Evolutionary conservation across 2,797 vertebrate genomes (phyloP), one percentile per base, ranked within the genome.

Genomic region (Odontamblyopus rebecca): DNA sequence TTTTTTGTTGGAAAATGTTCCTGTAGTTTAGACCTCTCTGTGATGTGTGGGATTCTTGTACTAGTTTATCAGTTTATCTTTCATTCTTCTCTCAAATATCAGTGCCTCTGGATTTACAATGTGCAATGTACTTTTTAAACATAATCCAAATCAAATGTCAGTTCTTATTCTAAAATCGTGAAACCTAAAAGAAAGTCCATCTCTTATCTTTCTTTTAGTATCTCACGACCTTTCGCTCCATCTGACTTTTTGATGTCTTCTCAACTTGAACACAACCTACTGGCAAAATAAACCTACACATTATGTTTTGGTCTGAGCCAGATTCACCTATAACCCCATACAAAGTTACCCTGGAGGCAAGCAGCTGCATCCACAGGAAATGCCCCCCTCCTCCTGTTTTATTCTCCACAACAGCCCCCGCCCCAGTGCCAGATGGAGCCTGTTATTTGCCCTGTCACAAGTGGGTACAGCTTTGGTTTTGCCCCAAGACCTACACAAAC

Each of bases 331-430:
- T 86, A 87, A 89, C 85, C 86, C 82, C 84, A 82, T 73, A 73
- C 74, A 73, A 81, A 76, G 75, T 41, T 69, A 72, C 74, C 86
- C 86, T 85, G 81, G 79, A 89, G 88, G 85, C 88, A 81, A 78
- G 86, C 91, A 92, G 91, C 90, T 92, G 92, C 89, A 90, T 93
- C 90, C 90, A 91, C 82, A 92, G 89, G 90, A 93, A 92, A 86
- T 87, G 56, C 82, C 76, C 82, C 84, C 86, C 76, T 26, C 71
- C 82, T 68, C 32, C 30, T 38, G 16, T 64, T 23, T 54, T 72
- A 60, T 73, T 56, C 74, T 82, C 75, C 83, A 80, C 79, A 83
- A 79, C 80, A 86, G 79, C 81, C 70, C 18, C 71, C 53, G 44
- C 44, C 23, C 18, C 71, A 56, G 44, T 81, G 71, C 86, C 88